phyloP scores from a whole-genome alignment of 1,140 invertebrate genomes.

The Gryon sp. region DNA sequence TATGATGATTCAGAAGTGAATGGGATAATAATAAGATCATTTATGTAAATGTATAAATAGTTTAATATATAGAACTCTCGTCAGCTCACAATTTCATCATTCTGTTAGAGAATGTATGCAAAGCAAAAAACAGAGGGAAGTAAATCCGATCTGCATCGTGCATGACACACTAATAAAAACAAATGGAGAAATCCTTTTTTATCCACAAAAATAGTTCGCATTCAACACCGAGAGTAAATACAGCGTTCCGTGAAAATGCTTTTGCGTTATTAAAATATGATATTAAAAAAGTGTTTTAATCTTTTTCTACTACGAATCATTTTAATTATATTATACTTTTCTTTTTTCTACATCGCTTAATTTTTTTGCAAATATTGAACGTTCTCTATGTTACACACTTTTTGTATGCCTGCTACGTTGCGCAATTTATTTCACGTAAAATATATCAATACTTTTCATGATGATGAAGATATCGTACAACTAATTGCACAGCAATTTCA shows the following conservation, averaged over 20 bases:
- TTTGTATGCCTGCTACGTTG: too few relatives aligned
- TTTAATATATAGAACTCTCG: too few relatives aligned
- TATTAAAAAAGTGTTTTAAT: conserved; percentile 30
- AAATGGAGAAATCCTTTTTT: conserved; percentile 68
- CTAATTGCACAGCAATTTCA: too few relatives aligned
- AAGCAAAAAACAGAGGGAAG: conserved; percentile 20
- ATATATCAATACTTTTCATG: too few relatives aligned
- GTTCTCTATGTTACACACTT: too few relatives aligned
- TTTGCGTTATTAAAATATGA: conserved; percentile 50
- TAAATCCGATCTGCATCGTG: conserved; percentile 66
- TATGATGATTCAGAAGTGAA: too few relatives aligned
- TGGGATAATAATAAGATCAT: too few relatives aligned
- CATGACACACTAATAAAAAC: conserved; percentile 71
- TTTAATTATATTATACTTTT: conserved; percentile 36
- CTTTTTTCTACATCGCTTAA: not conserved
- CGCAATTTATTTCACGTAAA: too few relatives aligned
- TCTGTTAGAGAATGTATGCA: conserved; percentile 38
- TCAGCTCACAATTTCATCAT: conserved; percentile 29
- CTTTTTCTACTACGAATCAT: conserved; percentile 3
- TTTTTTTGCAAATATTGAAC: conserved; percentile 19
- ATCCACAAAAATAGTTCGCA: conserved; percentile 45
- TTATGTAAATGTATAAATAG: too few relatives aligned
- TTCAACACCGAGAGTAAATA: conserved; percentile 37
- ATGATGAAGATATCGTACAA: too few relatives aligned
- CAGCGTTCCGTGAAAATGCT: conserved; percentile 50